A percentile compares a stretch with the other conserved stretches of the same genome.
Evolutionary conservation across 1,140 invertebrate species (phyloP).

Genomic region (Elymnias hypermnestra): DNA sequence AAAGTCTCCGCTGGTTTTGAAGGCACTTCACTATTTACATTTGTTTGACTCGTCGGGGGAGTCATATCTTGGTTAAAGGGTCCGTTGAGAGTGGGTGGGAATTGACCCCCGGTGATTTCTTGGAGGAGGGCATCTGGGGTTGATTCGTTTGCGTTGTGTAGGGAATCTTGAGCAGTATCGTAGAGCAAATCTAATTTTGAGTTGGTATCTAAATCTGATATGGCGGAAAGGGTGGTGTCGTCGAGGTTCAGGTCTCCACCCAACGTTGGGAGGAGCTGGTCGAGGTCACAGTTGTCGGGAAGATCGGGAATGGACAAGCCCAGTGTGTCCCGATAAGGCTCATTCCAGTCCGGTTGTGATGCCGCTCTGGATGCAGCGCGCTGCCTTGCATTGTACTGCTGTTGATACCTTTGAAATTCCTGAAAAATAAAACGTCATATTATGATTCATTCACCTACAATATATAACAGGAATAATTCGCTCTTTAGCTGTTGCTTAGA

Average conservation of each 20-base stretch:
- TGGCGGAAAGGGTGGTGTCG: slow-evolving; percentile 56
- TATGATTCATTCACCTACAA: too few relatives aligned
- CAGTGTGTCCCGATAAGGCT: slow-evolving; percentile 59
- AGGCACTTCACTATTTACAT: slow-evolving; percentile 53
- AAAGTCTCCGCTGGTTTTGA: slow-evolving; percentile 61
- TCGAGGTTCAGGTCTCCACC: slow-evolving; percentile 74
- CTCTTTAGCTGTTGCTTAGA: too few relatives aligned
- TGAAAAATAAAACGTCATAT: slow-evolving; percentile 57
- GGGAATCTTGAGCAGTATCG: slow-evolving; percentile 30
- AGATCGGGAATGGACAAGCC: slow-evolving; percentile 52
- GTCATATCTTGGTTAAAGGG: slow-evolving; percentile 34
- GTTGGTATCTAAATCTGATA: slow-evolving; percentile 73
- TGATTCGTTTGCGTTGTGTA: slow-evolving; percentile 26
- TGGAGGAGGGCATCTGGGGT: slow-evolving; percentile 49
- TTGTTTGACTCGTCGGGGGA: slow-evolving; percentile 27
- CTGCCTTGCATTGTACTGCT: slow-evolving; percentile 78
- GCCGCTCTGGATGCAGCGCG: slow-evolving; percentile 58
- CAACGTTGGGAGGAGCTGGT: slow-evolving; percentile 79
- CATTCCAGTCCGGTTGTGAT: slow-evolving; percentile 53
- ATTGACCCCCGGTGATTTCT: slow-evolving; percentile 50
- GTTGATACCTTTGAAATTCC: slow-evolving; percentile 78
- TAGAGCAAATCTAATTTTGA: slow-evolving; percentile 60
- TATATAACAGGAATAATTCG: too few relatives aligned
- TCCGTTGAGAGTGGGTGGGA: slow-evolving; percentile 36
- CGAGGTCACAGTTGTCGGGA: slow-evolving; percentile 75